Conservation (phyloP, 2,113 vertebrate genomes). For the Bos indicus region DNA sequence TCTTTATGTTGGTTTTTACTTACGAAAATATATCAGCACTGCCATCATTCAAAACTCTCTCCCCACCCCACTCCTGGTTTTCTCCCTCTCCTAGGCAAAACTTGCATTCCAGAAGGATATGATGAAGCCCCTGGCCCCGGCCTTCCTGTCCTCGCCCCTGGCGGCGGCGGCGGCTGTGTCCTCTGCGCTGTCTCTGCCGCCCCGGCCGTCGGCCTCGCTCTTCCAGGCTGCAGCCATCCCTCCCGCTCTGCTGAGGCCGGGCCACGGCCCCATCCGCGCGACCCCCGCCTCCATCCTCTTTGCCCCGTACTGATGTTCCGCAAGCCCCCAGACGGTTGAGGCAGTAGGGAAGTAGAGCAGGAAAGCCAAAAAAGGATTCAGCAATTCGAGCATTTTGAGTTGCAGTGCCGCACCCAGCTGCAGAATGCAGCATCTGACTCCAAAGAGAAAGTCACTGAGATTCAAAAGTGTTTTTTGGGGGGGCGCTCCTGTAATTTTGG, state of each 20-base stretch:
- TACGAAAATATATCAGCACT: not conserved
- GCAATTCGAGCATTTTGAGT: not conserved
- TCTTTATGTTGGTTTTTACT: not conserved
- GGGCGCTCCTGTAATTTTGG: not conserved
- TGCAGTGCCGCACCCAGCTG: not conserved
- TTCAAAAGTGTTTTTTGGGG: slow-evolving; percentile 2
- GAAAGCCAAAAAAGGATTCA: slow-evolving; percentile 37
- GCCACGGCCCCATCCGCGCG: slow-evolving; percentile 91
- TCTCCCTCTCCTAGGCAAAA: slow-evolving; percentile 82
- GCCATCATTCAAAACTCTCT: not conserved
- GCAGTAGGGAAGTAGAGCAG: slow-evolving; percentile 61
- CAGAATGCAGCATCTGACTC: not conserved
- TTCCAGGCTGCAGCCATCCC: slow-evolving; percentile 87
- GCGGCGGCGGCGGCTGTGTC: slow-evolving; percentile 82
- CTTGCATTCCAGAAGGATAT: slow-evolving; percentile 91
- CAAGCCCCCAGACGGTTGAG: not conserved
- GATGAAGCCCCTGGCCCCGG: slow-evolving; percentile 89
- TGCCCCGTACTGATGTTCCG: slow-evolving; percentile 85
- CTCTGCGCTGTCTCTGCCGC: slow-evolving; percentile 88
- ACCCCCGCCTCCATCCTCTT: slow-evolving; percentile 92
- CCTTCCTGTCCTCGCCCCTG: slow-evolving; percentile 89
- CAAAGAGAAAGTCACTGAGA: not conserved
- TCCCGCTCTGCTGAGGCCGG: slow-evolving; percentile 89
- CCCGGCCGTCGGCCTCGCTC: slow-evolving; percentile 85
- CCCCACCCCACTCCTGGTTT: not conserved